Conservation (phyloP, 2,888 invertebrate genomes). For the Rhagophthalmus giganteus region DNA sequence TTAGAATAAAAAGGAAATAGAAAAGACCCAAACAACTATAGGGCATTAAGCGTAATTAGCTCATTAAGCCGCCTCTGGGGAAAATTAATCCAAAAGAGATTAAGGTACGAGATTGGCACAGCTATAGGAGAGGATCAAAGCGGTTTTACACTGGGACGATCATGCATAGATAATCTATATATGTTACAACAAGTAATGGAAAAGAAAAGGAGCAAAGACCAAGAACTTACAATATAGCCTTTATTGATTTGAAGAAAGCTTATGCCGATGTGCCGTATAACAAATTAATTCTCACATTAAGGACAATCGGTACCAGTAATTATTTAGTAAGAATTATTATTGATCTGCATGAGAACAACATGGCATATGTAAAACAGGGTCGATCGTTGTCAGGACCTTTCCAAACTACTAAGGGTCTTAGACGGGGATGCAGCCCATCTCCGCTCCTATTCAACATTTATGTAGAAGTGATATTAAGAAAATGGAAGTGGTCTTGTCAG, state of each 20-base stretch:
- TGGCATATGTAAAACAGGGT: background rate
- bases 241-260: slow-evolving; percentile 4
- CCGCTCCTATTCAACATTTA: slow-evolving; percentile 7
- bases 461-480: background rate
- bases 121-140: background rate
- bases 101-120: background rate
- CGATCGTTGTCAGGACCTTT: background rate
- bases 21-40: no score
- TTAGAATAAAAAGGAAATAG: no score
- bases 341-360: no score
- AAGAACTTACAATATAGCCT: slow-evolving; percentile 7
- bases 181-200: slow-evolving; percentile 8
- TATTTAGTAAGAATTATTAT: no score
- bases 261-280: no score
- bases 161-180: slow-evolving; percentile 1
- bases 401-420: slow-evolving; percentile 1
- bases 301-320: no score
- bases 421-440: slow-evolving; percentile 2
- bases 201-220: background rate
- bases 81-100: background rate
- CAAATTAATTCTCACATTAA: no score
- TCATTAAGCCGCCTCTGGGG: background rate
- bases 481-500: background rate
- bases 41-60: slow-evolving; percentile 2
- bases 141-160: background rate